A percentile compares a stretch with the other conserved stretches of the same genome.
Conservation (phyloP, 2,888 invertebrate genomes). For the Drosophila borealis region DNA sequence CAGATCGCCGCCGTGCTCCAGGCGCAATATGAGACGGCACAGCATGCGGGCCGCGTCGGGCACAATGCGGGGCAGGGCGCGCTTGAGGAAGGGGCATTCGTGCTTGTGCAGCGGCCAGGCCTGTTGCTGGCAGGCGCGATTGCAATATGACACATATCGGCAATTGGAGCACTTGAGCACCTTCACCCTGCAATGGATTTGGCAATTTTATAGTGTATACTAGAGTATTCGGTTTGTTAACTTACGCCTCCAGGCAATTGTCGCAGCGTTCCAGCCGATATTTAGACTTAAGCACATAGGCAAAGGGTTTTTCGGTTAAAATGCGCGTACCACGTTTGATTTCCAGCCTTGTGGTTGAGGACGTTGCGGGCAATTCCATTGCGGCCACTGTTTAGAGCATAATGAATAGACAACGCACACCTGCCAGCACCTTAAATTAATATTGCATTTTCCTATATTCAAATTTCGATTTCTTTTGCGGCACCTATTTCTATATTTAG, state of each 20-base stretch:
- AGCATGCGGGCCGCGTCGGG: conserved; percentile 94
- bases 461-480: conserved; percentile 67
- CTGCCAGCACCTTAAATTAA: conserved; percentile 35
- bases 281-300: conserved; percentile 89
- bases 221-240: conserved; percentile 22
- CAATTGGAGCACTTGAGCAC: conserved; percentile 93
- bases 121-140: conserved; percentile 91
- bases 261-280: conserved; percentile 91
- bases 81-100: conserved; percentile 92
- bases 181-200: conserved; percentile 87
- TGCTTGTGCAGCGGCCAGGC: conserved; percentile 93
- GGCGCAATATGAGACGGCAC: conserved; percentile 88
- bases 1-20: conserved; percentile 88
- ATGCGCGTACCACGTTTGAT: conserved; percentile 88
- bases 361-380: conserved; percentile 30
- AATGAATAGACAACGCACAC: conserved; percentile 21
- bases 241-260: conserved; percentile 90
- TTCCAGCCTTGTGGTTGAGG: background rate
- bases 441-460: conserved; percentile 63
- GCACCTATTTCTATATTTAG: conserved; percentile 70
- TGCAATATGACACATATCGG: conserved; percentile 93
- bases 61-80: conserved; percentile 89
- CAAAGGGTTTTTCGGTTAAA: conserved; percentile 91
- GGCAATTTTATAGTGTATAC: background rate
- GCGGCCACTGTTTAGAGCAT: conserved; percentile 15